Conservation (phyloP, 2,797 vertebrate species). For the Xiphorhynchus erythropygius region DNA sequence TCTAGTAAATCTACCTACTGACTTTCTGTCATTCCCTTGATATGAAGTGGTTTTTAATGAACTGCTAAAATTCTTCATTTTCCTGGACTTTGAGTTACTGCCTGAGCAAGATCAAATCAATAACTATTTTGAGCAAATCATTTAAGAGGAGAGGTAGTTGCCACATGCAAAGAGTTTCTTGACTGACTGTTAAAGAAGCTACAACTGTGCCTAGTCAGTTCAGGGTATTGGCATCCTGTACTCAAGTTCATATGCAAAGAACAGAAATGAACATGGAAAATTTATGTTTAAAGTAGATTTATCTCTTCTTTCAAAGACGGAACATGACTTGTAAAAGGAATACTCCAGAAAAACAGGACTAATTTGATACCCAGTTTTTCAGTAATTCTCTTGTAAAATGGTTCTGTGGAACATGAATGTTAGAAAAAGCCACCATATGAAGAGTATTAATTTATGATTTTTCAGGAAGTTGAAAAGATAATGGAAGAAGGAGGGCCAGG, state of each 20-base stretch:
- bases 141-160: background rate
- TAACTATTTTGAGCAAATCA: background rate
- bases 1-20: background rate
- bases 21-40: background rate
- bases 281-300: background rate
- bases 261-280: background rate
- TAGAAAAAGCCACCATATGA: background rate
- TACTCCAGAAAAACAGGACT: background rate
- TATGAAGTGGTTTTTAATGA: background rate
- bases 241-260: background rate
- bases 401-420: background rate
- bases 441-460: background rate
- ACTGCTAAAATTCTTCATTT: background rate
- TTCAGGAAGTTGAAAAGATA: background rate
- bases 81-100: background rate
- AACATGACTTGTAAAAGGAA: background rate
- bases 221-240: background rate
- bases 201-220: background rate
- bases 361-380: background rate
- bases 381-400: background rate
- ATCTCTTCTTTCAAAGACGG: background rate
- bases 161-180: background rate
- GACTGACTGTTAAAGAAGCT: background rate
- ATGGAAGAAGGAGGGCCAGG: background rate
- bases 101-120: background rate